Conservation (phyloP, 2,888 invertebrate species). For the Pyrrhosoma nymphula region DNA sequence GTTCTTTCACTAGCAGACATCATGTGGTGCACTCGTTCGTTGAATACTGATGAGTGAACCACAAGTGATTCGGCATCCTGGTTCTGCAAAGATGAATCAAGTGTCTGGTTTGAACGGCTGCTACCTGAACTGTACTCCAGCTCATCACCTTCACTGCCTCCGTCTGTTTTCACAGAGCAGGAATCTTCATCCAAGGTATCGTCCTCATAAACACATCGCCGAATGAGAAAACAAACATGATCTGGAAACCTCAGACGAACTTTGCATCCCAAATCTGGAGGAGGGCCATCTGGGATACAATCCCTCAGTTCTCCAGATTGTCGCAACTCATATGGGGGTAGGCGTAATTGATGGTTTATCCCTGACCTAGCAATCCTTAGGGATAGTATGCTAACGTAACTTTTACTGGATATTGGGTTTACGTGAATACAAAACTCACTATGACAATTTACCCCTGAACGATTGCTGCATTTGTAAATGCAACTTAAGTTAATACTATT, state of each 20-base stretch:
- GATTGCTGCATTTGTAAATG: too few relatives aligned
- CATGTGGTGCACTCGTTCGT: slow-evolving; percentile 69
- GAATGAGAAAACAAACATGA: slow-evolving; percentile 70
- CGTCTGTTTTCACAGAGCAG: background rate
- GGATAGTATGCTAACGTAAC: too few relatives aligned
- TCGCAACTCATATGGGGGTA: too few relatives aligned
- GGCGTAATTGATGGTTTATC: too few relatives aligned
- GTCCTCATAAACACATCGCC: slow-evolving; percentile 51
- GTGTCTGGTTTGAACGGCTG: slow-evolving; percentile 5
- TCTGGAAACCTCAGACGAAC: slow-evolving; percentile 70
- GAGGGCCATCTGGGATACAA: slow-evolving; percentile 57
- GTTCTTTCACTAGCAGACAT: slow-evolving; percentile 32
- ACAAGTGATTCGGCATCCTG: slow-evolving; percentile 68
- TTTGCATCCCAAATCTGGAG: slow-evolving; percentile 69
- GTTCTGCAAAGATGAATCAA: slow-evolving; percentile 9
- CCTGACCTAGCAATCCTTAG: too few relatives aligned
- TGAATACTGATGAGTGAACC: slow-evolving; percentile 69
- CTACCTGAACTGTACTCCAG: slow-evolving; percentile 26
- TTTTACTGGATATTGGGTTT: too few relatives aligned
- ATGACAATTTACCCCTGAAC: too few relatives aligned
- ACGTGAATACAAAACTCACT: too few relatives aligned
- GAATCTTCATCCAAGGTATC: slow-evolving; percentile 53
- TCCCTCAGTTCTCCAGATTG: too few relatives aligned
- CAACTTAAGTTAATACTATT: too few relatives aligned
- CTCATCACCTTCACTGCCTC: background rate